phyloP scores from a whole-genome alignment of 1,140 invertebrate species.

The Apis laboriosa region DNA sequence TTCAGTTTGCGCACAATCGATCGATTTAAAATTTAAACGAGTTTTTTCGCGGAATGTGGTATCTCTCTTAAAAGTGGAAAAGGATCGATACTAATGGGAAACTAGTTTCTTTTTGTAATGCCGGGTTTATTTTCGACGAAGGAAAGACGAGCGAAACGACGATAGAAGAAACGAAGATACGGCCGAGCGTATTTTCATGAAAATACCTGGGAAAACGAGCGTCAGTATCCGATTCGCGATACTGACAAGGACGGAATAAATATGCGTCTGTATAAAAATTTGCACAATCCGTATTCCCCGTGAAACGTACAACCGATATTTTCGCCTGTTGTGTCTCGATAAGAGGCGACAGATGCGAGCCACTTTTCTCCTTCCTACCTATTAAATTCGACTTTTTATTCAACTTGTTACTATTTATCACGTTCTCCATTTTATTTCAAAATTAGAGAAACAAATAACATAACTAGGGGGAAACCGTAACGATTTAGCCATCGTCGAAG shows the following conservation, averaged over 20 bases:
- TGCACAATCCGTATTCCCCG: slow-evolving; percentile 52
- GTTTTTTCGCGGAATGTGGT: too few species aligned
- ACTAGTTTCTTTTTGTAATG: background rate
- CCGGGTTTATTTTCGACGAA: slow-evolving; percentile 5
- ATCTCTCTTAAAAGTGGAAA: background rate
- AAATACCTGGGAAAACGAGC: slow-evolving; percentile 46
- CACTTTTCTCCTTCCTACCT: background rate
- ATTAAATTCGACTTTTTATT: background rate
- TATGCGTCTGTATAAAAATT: slow-evolving; percentile 58
- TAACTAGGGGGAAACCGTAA: background rate
- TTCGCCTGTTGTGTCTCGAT: slow-evolving; percentile 17
- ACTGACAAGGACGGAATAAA: slow-evolving; percentile 44
- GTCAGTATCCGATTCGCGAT: slow-evolving; percentile 34
- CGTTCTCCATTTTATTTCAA: background rate
- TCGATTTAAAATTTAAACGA: background rate
- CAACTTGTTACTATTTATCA: background rate
- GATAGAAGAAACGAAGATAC: background rate
- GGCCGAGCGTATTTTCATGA: slow-evolving; percentile 41
- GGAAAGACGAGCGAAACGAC: slow-evolving; percentile 14
- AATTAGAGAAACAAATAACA: background rate
- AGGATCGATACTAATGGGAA: background rate
- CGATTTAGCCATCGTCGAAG: background rate
- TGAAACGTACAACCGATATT: slow-evolving; percentile 33
- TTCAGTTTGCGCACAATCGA: background rate
- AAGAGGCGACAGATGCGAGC: slow-evolving; percentile 40